Base-by-base conservation (phyloP, 2,797 vertebrate species). In the Propithecus perrieri region DNA sequence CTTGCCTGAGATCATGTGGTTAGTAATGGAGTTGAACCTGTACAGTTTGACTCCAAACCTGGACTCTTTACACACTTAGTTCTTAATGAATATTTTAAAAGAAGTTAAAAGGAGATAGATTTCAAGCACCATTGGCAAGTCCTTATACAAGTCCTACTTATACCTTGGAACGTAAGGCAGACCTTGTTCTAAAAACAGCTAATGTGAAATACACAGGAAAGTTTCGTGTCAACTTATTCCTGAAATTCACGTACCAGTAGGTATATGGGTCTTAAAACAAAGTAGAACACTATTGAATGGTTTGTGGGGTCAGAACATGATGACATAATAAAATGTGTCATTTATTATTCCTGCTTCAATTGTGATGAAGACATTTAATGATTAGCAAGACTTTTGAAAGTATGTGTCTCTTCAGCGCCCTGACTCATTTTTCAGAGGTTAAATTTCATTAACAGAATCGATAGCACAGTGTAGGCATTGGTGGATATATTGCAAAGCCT, bases 351-450 rank as follows among this genome's bases (percentile, higher is more conserved):
- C 93, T 79, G 12, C 50, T 63, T 80, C 80, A 80, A 7, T 15
- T 85, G 57, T 78, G 46, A 95, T 63, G 81, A 85, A 96, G 85
- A 89, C 63, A 48, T 76, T 85, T 81, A 87, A 91, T 86, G 75
- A 87, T 85, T 67, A 87, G 67, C 61, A 65, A 79, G 83, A 46
- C 48, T 55, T 13, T 69, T 95, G 83, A 89, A 92, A 86, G 78
- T 78, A 4, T 79, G 4, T 59, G 53, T 96, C 93, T 91, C 75
- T 84, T 74, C 22, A 43, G 41, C 48, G 48, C 65, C 48, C 84
- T 83, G 67, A 85, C 46, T 94, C 90, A 38, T 92, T 96, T 95
- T 95, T 84, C 92, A 89, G 94, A 89, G 50, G 30, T 79, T 93
- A 85, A 81, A 81, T 91, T 72, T 89, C 83, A 95, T 76, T 35